Evolutionary conservation across 1,140 invertebrate species (phyloP), one percentile per base, ranked within the genome.

Genomic region (Melitaea cinxia): DNA sequence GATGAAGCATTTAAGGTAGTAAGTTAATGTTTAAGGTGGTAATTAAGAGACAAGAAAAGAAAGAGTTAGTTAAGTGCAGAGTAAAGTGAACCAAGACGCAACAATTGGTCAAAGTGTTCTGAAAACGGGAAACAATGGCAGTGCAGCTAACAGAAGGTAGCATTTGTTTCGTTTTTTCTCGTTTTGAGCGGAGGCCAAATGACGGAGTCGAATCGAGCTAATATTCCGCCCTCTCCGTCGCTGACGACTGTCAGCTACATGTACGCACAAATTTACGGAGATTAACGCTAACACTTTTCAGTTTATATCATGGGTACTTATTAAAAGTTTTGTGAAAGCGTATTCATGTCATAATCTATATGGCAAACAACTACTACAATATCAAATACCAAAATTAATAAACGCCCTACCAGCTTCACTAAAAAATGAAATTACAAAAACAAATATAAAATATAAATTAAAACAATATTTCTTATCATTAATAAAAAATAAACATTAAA

Each of bases 181-280:
- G 61, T 76, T 79, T 80, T 82, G 85, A 85, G 82, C 72, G 67
- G 65, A 66, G 70, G 77, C 80, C 83, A 85, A 88, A 76, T 75
- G 68, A 61, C 75, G 70, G 65, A 58, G 65, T 60, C 70, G 81
- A 83, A 83, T 83, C 74, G 72, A 65, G 54, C 66, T 84, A 77
- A 83, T 84, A 75, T 68, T 65, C 56, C 49, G 35, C 65, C 54
- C 45, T 49, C n/a, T n/a, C 64, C 53, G 62, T 56, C 64, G 49
- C 64, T 66, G 66, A 65, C 58, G 55, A 45, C 39, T 52, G 66
- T 67, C 58, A 52, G 49, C 39, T 52, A 30, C 52, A 47, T 45
- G 49, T 59, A 62, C 54, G 37, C 65, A 64, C 56, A 47, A 60
- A 35, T 55, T 72, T 66, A 55, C 59, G 63, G 66, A 69, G 56